These are phyloP conservation scores for Sinocyclocheilus grahami DNA, from an alignment of 2,113 vertebrate genomes.

Conservation along the genomic window DNA sequence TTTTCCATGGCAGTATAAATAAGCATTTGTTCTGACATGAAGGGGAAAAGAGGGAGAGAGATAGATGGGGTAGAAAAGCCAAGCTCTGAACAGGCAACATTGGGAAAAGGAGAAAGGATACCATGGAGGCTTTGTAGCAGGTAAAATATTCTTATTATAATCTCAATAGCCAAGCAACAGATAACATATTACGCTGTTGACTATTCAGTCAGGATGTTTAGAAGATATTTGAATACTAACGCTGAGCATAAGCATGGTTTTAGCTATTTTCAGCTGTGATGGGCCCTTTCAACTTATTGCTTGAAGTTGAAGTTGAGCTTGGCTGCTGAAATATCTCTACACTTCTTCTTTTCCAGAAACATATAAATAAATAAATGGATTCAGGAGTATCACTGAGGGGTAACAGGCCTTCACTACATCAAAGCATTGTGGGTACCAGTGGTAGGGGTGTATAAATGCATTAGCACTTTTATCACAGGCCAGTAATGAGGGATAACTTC, in stretches of 20 bases:
- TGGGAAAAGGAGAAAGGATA: conserved; percentile 36
- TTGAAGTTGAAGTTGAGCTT: background rate
- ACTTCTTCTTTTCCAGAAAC: background rate
- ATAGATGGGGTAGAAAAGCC: conserved; percentile 57
- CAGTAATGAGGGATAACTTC: conserved; percentile 72
- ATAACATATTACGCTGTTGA: conserved; percentile 47
- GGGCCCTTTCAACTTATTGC: conserved; percentile 16
- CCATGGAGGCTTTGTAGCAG: conserved; percentile 37
- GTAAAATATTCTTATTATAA: conserved; percentile 53
- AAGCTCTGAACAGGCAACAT: conserved; percentile 50
- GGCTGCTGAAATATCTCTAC: conserved; percentile 18
- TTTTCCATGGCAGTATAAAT: conserved; percentile 72
- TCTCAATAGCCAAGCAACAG: conserved; percentile 48
- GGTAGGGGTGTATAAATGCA: conserved; percentile 49
- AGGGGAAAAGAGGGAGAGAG: conserved; percentile 49
- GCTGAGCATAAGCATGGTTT: background rate
- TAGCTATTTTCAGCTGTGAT: conserved; percentile 44
- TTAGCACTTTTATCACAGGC: conserved; percentile 67
- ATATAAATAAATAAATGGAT: background rate
- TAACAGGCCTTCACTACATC: conserved; percentile 66
- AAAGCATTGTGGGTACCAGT: conserved; percentile 59
- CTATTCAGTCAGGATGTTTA: conserved; percentile 45
- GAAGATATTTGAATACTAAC: conserved; percentile 45
- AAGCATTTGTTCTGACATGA: conserved; percentile 60
- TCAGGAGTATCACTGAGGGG: conserved; percentile 29